Evolutionary conservation across 2,113 vertebrate species (phyloP), one percentile per base, ranked within the genome.

Genomic region (Petroica traversi): DNA sequence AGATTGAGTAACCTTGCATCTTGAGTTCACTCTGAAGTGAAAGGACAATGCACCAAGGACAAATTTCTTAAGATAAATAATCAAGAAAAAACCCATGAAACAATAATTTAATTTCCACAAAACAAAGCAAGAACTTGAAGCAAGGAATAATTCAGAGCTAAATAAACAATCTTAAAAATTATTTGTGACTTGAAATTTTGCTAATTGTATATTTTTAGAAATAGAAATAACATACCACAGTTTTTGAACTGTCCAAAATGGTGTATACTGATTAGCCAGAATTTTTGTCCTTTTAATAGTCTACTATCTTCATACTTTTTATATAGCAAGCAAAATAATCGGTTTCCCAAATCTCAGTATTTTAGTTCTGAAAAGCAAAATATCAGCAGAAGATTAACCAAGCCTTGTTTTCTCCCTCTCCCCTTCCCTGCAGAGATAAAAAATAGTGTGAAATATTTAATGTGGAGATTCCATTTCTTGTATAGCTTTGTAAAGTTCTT

Each of bases 201-300:
- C 9, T 18, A 80, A 67, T 94, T 80, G 77, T 72, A 4, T 57
- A 54, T 87, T 95, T 92, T 88, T 73, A 96, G 69, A 52, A 68
- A 66, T 54, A 84, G 45, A 88, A 74, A 55, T 93, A 94, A 71
- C 29, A 58, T 75, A 66, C 14, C 87, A 10, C 51, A 89, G 24
- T 36, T 78, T 84, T 95, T 93, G 83, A 95, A 52, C 57, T 92
- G 94, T 97, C n/a, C 54, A 79, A 75, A 92, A 75, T 66, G 8
- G 74, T 23, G 2, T 34, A 57, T 58, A 95, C 54, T 19, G 33
- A 84, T 94, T 90, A 92, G 16, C 8, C 45, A 88, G 72, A 71
- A 38, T 76, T 84, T 87, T 91, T 85, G 45, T 85, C 46, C 69
- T 36, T 92, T 93, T 74, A 51, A 62, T 62, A 93, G 34, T 45